Percentiles rank a stretch among this genome's conserved stretches.
These are phyloP conservation scores for Apoderus coryli DNA, from an alignment of 2,888 invertebrate genomes.

Conservation along the genomic window DNA sequence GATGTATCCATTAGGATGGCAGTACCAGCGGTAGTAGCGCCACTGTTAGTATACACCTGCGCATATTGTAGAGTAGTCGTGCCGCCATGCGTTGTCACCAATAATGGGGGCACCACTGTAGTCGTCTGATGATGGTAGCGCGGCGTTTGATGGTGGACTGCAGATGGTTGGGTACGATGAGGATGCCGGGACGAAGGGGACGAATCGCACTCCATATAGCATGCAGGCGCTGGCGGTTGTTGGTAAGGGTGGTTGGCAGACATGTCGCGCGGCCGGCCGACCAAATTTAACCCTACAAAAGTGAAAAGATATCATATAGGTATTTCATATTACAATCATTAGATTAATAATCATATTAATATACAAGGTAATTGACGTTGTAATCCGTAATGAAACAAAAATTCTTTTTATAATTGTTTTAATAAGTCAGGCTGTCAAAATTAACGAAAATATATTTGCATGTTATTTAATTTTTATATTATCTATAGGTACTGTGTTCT, in stretches of 20 bases:
- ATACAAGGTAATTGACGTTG: no score
- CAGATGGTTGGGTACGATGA: slow-evolving; percentile 15
- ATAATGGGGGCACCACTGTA: no score
- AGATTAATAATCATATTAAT: no score
- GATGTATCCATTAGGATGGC: slow-evolving; percentile 26
- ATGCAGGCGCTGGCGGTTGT: slow-evolving; percentile 51
- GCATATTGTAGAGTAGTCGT: slow-evolving; percentile 30
- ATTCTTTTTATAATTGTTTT: no score
- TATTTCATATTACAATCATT: not conserved
- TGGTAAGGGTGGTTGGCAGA: slow-evolving; percentile 23
- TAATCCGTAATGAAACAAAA: no score
- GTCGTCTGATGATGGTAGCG: slow-evolving; percentile 25
- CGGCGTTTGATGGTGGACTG: slow-evolving; percentile 15
- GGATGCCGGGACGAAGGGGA: slow-evolving; percentile 34
- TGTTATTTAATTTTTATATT: no score
- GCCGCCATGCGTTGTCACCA: no score
- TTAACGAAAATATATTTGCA: no score
- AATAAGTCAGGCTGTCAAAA: no score
- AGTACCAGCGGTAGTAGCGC: no score
- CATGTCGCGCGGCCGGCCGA: slow-evolving; percentile 32
- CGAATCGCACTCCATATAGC: slow-evolving; percentile 75
- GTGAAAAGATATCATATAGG: slow-evolving; percentile 6
- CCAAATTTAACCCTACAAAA: slow-evolving; percentile 34
- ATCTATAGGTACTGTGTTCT: no score
- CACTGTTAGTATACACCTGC: no score